These are phyloP conservation scores for Oreamnos americanus DNA, from an alignment of 2,113 vertebrate genomes.

Conservation along the genomic window DNA sequence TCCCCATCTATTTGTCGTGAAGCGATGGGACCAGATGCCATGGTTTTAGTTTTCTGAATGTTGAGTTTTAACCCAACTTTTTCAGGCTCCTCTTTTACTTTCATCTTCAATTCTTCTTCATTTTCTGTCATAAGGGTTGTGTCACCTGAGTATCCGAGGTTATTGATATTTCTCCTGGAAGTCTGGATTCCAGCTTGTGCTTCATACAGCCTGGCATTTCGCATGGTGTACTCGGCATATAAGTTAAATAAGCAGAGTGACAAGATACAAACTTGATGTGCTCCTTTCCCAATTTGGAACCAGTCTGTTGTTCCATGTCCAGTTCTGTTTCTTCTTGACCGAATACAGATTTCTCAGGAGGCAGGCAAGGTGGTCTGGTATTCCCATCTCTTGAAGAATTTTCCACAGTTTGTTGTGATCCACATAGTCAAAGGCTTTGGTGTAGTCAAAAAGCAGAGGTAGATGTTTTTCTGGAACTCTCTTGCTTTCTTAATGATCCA, in stretches of 20 bases:
- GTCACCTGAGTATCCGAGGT: neutral
- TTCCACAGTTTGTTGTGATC: neutral
- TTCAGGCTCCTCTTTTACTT: neutral
- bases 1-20: neutral
- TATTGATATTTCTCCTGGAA: neutral
- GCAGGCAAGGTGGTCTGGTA: neutral
- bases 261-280: neutral
- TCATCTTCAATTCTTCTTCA: neutral
- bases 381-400: neutral
- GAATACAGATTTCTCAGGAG: neutral
- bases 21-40: neutral
- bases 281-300: neutral
- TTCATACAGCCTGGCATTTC: neutral
- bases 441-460: neutral
- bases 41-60: neutral
- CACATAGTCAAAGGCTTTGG: neutral
- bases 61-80: neutral
- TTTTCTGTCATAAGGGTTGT: neutral
- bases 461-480: neutral
- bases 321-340: neutral
- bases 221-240: neutral
- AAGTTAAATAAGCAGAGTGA: neutral
- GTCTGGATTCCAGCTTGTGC: neutral
- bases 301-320: neutral
- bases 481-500: neutral